phyloP scores from a whole-genome alignment of 2,797 vertebrate species.

The Acrossocheilus fasciatus region DNA sequence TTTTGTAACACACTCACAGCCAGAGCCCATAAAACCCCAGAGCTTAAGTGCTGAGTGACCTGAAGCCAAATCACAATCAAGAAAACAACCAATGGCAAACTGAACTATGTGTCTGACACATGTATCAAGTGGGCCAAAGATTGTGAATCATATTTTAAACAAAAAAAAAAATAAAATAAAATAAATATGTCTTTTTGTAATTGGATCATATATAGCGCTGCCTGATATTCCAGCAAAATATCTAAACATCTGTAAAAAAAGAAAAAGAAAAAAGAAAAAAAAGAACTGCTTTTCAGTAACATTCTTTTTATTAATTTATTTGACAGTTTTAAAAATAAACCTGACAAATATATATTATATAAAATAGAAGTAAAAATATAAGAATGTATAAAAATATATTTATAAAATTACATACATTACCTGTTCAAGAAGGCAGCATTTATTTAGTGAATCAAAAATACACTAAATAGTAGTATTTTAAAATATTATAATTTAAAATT shows the following conservation, averaged over 20 bases:
- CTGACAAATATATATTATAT: too few relatives aligned
- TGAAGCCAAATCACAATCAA: background rate
- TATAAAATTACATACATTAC: background rate
- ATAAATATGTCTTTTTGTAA: background rate
- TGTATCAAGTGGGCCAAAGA: background rate
- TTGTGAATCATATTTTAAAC: background rate
- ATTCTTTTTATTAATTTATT: background rate
- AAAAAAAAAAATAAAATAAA: too few relatives aligned
- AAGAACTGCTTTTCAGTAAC: too few relatives aligned
- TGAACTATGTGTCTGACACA: background rate
- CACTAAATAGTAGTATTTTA: background rate
- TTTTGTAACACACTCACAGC: background rate
- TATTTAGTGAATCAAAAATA: background rate
- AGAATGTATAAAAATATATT: background rate
- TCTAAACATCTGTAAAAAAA: background rate
- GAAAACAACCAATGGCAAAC: background rate
- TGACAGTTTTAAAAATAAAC: too few relatives aligned
- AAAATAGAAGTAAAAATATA: background rate
- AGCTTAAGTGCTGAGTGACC: background rate
- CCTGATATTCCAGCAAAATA: background rate
- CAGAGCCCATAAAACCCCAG: background rate
- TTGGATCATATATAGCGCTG: background rate
- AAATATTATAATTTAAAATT: background rate
- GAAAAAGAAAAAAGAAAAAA: too few relatives aligned
- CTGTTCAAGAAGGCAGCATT: background rate